phyloP scores from a whole-genome alignment of 2,888 invertebrate genomes.

The Drosophila picticornis region DNA sequence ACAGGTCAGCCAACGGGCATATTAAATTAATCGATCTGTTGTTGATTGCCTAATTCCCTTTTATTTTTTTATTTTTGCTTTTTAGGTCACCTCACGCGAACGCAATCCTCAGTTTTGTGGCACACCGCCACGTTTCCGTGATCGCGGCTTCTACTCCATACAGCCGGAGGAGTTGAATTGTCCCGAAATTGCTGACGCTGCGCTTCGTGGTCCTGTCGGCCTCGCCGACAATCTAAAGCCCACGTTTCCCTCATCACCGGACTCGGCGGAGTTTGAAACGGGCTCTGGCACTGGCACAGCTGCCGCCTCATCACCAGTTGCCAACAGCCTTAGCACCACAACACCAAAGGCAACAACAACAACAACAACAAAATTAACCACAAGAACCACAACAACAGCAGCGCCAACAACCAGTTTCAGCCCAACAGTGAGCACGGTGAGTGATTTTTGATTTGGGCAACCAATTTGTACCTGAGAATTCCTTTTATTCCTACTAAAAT shows the following conservation, averaged over 20 bases:
- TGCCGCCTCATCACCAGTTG: constrained; percentile 49
- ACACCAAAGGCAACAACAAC: constrained; percentile 55
- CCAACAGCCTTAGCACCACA: constrained; percentile 52
- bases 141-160: constrained; percentile 94
- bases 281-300: constrained; percentile 53
- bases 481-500: not conserved
- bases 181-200: constrained; percentile 86
- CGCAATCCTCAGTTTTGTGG: constrained; percentile 97
- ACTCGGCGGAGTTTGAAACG: constrained; percentile 62
- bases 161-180: constrained; percentile 91
- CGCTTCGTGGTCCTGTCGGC: constrained; percentile 85
- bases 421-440: constrained; percentile 63
- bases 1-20: constrained; percentile 86
- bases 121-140: constrained; percentile 91
- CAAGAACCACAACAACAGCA: constrained; percentile 46
- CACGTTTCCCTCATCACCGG: constrained; percentile 76
- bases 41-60: not conserved
- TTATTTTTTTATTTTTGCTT: not conserved
- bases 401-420: constrained; percentile 62
- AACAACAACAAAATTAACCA: constrained; percentile 23
- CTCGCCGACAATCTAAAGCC: constrained; percentile 84
- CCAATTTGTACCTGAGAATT: not conserved
- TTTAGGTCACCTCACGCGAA: constrained; percentile 92
- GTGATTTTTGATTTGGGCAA: constrained; percentile 14
- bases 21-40: not conserved